Conservation (phyloP, 2,888 invertebrate genomes). For the Prenolepis imparis region DNA sequence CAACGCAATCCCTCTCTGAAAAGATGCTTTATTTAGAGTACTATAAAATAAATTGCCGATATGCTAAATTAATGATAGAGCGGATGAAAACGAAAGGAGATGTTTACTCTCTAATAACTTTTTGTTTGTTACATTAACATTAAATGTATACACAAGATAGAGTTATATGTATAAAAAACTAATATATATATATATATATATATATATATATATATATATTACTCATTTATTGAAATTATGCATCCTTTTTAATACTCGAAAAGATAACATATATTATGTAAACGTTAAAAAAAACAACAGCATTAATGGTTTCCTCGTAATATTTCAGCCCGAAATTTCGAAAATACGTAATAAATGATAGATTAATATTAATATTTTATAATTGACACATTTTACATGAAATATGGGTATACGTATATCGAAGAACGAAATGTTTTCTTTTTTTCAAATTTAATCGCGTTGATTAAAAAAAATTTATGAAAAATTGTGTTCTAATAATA, state of each 20-base stretch:
- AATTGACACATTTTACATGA: background rate
- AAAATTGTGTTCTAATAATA: background rate
- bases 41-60: background rate
- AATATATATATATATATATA: no score
- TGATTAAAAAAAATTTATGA: no score
- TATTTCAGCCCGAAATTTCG: background rate
- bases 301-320: background rate
- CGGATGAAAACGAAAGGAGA: background rate
- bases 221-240: background rate
- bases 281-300: background rate
- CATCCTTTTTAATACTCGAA: background rate
- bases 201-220: no score
- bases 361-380: background rate
- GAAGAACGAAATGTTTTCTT: background rate
- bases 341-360: background rate
- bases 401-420: background rate
- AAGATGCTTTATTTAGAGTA: constrained; percentile 7
- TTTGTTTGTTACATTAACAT: background rate
- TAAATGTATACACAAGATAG: background rate
- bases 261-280: background rate
- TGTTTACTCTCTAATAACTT: background rate
- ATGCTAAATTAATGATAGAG: background rate
- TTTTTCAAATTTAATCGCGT: background rate
- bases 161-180: background rate
- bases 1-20: background rate